These are phyloP conservation scores for Pithys albifrons DNA, from an alignment of 2,113 vertebrate genomes.

Conservation along the genomic window DNA sequence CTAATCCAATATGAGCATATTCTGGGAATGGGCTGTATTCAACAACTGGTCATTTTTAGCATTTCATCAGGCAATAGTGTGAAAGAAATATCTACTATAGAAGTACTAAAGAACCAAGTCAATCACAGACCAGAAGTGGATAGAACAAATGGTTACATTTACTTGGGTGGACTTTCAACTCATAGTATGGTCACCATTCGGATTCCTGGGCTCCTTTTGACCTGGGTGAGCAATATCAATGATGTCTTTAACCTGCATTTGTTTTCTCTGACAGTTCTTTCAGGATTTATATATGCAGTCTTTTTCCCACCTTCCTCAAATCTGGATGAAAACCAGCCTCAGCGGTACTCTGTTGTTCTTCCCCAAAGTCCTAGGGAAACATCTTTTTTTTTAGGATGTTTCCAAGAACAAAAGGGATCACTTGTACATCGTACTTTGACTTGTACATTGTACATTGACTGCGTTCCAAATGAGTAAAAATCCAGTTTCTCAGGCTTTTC, in stretches of 20 bases:
- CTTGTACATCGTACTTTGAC: neutral
- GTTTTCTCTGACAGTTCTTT: neutral
- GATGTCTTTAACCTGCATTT: neutral
- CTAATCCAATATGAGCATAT: conserved; percentile 22
- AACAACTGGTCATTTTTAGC: conserved; percentile 30
- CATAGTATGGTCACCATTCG: neutral
- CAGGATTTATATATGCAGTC: neutral
- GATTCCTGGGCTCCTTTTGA: neutral
- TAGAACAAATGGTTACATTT: neutral
- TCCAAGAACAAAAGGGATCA: neutral
- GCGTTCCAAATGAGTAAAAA: neutral
- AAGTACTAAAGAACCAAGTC: neutral
- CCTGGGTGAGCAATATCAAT: neutral
- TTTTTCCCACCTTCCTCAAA: neutral
- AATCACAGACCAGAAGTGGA: neutral
- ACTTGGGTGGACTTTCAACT: neutral
- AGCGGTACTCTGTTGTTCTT: neutral
- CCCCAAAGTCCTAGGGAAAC: neutral
- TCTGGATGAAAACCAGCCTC: neutral
- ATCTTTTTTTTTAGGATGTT: neutral
- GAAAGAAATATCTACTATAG: neutral
- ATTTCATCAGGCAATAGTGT: neutral
- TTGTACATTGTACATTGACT: neutral
- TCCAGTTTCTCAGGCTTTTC: neutral
- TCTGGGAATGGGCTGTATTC: conserved; percentile 23